Evolutionary conservation across 1,140 invertebrate species (phyloP), one percentile per base, ranked within the genome.

Genomic region (Drosophila baimaii): DNA sequence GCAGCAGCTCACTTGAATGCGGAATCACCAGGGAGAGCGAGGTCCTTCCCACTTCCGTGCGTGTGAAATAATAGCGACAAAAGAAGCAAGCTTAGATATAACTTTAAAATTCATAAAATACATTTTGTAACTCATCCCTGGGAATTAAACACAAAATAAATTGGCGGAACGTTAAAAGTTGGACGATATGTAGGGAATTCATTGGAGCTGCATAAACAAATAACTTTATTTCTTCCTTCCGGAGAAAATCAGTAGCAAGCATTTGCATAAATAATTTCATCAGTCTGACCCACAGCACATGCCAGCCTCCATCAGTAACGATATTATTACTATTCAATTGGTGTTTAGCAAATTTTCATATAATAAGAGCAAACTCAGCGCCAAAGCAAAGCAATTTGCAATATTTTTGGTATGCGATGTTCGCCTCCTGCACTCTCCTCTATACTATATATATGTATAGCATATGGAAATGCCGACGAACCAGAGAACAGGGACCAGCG

Each of bases 271-370:
- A 54, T 54, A 35, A 54, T 54, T 54, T 54, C 31, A 54, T 54
- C 51, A 35, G 31, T 1, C 17, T 29, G 12, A 7, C 10, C 10
- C 27, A 19, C 27, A 19, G 9, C 47, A 51, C 17, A 29, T 29
- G 29, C 9, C 12, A 12, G 29, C 29, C 19, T n/a, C 19, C 19
- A 31, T 33, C 19, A 54, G 31, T 35, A 21, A 19, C 19, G 0
- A 35, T 54, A 54, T 54, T 23, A 54, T 54, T 35, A 54, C 13
- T 35, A 54, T 54, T 54, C 51, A 54, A 54, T 54, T 54, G 51
- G 19, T 29, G 51, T 54, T 54, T 54, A 54, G 51, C 51, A 54
- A 35, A 54, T 54, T 54, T 35, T 54, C 51, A 54, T 35, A 54
- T 54, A 54, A 54, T 54, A 54, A 54, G 1, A 54, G 51, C 51